Percentiles rank a stretch among this genome's conserved stretches.
phyloP scores from a whole-genome alignment of 2,888 invertebrate species.

The Agrochola lychnidis region DNA sequence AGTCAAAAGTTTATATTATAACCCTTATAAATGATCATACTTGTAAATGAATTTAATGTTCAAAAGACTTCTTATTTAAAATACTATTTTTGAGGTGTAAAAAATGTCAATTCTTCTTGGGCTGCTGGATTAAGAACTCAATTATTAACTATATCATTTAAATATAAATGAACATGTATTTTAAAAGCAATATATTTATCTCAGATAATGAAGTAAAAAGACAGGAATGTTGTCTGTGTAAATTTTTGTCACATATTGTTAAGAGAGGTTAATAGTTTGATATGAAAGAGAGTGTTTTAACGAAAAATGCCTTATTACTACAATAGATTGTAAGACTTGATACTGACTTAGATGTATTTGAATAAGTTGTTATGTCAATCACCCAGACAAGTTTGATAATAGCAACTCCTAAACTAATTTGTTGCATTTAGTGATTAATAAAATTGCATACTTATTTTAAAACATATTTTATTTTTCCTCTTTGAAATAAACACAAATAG shows the following conservation, averaged over 20 bases:
- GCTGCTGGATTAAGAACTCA: slow-evolving; percentile 84
- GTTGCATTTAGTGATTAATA: slow-evolving; percentile 90
- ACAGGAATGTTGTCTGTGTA: slow-evolving; percentile 81
- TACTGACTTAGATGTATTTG: slow-evolving; percentile 88
- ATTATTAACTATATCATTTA: slow-evolving; percentile 85
- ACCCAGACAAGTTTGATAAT: slow-evolving; percentile 81
- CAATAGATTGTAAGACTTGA: slow-evolving; percentile 89
- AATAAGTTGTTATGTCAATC: slow-evolving; percentile 84
- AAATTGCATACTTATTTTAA: slow-evolving; percentile 90
- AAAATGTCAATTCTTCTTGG: slow-evolving; percentile 86
- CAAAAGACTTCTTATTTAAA: slow-evolving; percentile 47
- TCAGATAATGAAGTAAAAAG: slow-evolving; percentile 78
- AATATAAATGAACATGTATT: slow-evolving; percentile 78
- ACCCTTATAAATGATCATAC: slow-evolving; percentile 12
- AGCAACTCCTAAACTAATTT: slow-evolving; percentile 88
- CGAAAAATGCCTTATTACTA: slow-evolving; percentile 90
- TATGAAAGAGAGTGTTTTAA: slow-evolving; percentile 89
- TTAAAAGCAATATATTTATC: slow-evolving; percentile 84
- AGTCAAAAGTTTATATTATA: slow-evolving; percentile 17
- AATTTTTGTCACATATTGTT: slow-evolving; percentile 84
- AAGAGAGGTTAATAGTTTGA: slow-evolving; percentile 90
- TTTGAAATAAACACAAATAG: slow-evolving; percentile 39
- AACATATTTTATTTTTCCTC: slow-evolving; percentile 70
- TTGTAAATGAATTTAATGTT: slow-evolving; percentile 46
- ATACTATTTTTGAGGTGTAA: slow-evolving; percentile 56